Evolutionary conservation across 2,888 invertebrate genomes (phyloP).

Genomic region (Zele albiditarsus): DNA sequence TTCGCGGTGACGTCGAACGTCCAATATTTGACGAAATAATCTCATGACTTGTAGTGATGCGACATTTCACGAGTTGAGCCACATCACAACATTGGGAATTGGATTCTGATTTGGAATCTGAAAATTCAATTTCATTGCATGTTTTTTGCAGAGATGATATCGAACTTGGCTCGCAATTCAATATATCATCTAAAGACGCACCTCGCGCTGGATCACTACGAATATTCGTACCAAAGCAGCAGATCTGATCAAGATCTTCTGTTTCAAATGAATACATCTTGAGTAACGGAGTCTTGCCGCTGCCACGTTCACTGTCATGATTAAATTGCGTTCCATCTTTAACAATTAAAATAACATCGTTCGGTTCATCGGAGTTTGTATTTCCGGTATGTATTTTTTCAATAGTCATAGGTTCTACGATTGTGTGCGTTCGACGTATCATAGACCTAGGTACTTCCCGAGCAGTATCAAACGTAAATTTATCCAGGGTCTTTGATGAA

Average conservation of each 20-base stretch:
- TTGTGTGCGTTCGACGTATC: slow-evolving; percentile 43
- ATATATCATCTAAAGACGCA: slow-evolving; percentile 63
- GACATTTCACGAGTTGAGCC: slow-evolving; percentile 62
- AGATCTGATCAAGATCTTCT: slow-evolving; percentile 62
- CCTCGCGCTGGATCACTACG: slow-evolving; percentile 62
- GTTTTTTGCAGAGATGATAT: slow-evolving; percentile 58
- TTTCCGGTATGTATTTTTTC: slow-evolving; percentile 41
- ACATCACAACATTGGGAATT: slow-evolving; percentile 55
- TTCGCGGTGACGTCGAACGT: slow-evolving; percentile 55
- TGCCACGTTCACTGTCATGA: slow-evolving; percentile 48
- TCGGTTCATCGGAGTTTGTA: slow-evolving; percentile 19
- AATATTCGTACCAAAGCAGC: slow-evolving; percentile 46
- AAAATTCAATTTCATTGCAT: slow-evolving; percentile 32
- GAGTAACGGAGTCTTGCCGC: slow-evolving; percentile 65
- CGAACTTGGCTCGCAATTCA: slow-evolving; percentile 64
- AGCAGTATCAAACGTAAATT: slow-evolving; percentile 64
- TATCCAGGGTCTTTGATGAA: slow-evolving; percentile 67
- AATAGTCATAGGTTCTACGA: slow-evolving; percentile 45
- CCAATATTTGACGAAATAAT: slow-evolving; percentile 59
- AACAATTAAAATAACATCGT: slow-evolving; percentile 23
- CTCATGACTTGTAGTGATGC: slow-evolving; percentile 68
- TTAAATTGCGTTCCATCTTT: slow-evolving; percentile 15
- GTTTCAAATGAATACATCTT: slow-evolving; percentile 71
- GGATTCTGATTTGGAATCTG: slow-evolving; percentile 48
- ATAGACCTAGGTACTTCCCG: slow-evolving; percentile 47